phyloP scores from a whole-genome alignment of 2,797 vertebrate genomes.

The Yasuhikotakia modesta region DNA sequence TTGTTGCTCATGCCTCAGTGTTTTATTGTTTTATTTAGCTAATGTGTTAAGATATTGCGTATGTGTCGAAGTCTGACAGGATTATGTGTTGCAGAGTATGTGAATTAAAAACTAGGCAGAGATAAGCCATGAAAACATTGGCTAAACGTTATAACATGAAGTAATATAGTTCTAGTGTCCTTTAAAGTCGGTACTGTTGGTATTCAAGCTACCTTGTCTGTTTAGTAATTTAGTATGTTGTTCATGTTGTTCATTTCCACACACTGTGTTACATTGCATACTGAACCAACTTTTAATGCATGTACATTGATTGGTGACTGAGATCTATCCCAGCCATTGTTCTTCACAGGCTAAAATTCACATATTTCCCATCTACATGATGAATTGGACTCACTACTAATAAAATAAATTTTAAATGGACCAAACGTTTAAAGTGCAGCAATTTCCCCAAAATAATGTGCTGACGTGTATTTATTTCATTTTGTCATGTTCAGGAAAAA shows the following conservation, averaged over 20 bases:
- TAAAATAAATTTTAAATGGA: constrained; percentile 8
- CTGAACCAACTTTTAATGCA: neutral
- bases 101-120: neutral
- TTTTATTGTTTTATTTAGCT: neutral
- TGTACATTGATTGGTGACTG: constrained; percentile 18
- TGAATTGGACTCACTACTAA: neutral
- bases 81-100: neutral
- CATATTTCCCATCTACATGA: too few species aligned
- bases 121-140: too few species aligned
- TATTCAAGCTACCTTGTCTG: too few species aligned
- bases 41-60: neutral
- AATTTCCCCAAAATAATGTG: neutral
- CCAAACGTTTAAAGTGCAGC: constrained; percentile 9
- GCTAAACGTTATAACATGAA: too few species aligned
- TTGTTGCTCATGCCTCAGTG: neutral
- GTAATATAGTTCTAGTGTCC: too few species aligned
- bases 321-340: neutral
- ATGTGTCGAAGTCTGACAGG: neutral
- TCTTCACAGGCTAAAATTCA: neutral
- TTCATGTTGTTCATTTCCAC: neutral
- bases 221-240: too few species aligned
- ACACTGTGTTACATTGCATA: constrained; percentile 3
- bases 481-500: constrained; percentile 4
- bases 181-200: too few species aligned
- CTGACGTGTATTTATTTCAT: neutral